Evolutionary conservation across 92 coral and sea anemone genomes (phyloP).

Genomic region (Porites cylindrica): DNA sequence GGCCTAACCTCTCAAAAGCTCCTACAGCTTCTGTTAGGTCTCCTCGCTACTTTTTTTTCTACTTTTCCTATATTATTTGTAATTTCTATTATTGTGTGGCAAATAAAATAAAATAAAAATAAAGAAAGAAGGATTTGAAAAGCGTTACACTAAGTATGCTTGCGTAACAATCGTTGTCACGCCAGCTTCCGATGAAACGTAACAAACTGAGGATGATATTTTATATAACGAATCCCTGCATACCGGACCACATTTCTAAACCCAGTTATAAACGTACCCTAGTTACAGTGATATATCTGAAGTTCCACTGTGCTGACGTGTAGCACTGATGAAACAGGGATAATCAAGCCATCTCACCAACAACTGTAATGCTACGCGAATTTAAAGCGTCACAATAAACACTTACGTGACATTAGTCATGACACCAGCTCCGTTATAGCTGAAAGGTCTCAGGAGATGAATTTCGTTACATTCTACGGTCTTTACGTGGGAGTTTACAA

Average conservation of each 20-base stretch:
- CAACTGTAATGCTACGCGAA: not conserved
- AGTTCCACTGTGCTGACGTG: no score
- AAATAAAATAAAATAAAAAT: no score
- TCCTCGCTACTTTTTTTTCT: no score
- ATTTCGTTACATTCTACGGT: constrained; percentile 79
- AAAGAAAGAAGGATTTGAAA: not conserved
- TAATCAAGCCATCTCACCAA: not conserved
- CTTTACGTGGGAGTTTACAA: constrained; percentile 43
- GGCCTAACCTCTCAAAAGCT: no score
- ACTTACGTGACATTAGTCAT: constrained; percentile 79
- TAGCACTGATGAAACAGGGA: not conserved
- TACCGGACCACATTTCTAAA: no score
- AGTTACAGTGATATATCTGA: no score
- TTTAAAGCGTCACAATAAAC: not conserved
- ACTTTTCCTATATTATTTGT: no score
- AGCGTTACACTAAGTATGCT: not conserved
- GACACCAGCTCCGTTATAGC: constrained; percentile 63
- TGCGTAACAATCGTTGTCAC: not conserved
- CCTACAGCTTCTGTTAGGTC: no score
- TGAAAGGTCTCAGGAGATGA: constrained; percentile 73
- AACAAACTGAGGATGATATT: not conserved
- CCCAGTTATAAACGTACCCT: not conserved
- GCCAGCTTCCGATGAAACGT: not conserved
- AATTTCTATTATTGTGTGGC: no score
- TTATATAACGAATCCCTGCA: no score